Conservation (phyloP, 2,113 vertebrate species). For the Dinomys branickii region DNA sequence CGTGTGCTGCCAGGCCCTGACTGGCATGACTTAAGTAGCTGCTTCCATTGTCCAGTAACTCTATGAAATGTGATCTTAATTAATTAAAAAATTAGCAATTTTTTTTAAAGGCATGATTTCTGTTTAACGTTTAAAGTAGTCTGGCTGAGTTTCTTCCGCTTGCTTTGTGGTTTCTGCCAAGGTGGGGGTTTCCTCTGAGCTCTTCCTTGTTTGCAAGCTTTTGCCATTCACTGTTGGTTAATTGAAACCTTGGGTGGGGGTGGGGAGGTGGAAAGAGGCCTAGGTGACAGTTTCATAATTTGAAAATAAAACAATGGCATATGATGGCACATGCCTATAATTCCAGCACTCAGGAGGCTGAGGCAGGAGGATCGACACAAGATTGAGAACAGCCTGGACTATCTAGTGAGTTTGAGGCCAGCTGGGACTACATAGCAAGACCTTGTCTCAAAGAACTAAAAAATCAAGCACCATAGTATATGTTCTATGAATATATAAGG, state of each 20-base stretch:
- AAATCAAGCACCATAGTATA: neutral
- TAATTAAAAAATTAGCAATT: neutral
- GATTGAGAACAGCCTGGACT: neutral
- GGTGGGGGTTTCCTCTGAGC: conserved; percentile 35
- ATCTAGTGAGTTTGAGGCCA: neutral
- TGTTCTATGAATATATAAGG: neutral
- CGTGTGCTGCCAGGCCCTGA: neutral
- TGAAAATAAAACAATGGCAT: neutral
- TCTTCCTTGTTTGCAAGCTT: conserved; percentile 66
- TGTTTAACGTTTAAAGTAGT: conserved; percentile 26
- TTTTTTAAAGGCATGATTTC: neutral
- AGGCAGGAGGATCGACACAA: neutral
- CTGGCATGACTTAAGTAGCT: neutral
- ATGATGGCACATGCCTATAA: neutral
- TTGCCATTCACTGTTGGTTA: neutral
- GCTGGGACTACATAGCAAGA: neutral
- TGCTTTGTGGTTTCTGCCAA: conserved; percentile 48
- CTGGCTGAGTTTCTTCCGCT: neutral
- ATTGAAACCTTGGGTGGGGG: conserved; percentile 3
- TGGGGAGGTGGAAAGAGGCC: neutral
- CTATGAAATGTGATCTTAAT: neutral
- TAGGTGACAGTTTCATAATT: neutral
- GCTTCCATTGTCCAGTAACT: neutral
- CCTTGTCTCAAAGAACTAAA: neutral
- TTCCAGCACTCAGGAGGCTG: neutral